Base-by-base conservation (phyloP, 1,140 invertebrate species). In the Bombyx mandarina region DNA sequence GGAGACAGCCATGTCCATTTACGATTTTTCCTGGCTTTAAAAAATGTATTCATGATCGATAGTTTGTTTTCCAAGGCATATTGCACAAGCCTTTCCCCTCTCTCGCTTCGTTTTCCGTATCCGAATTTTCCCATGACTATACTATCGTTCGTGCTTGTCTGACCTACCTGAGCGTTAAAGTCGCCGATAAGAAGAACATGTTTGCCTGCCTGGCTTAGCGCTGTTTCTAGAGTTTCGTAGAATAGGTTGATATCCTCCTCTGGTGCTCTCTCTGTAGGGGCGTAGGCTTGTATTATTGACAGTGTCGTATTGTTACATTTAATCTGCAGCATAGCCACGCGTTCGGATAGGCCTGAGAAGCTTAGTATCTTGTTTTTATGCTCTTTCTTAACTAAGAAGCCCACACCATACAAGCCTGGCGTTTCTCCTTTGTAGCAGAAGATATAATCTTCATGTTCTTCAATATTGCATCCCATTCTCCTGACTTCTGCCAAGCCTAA, bases 151-250 rank as follows among this genome's bases (percentile, higher is more conserved):
- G 43, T n/a, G 51, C 51, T 63, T 12, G 57, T 47, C 54, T 60
- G 51, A 8, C 62, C 62, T 10, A 60, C 57, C 57, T 51, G 59
- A 9, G 57, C 54, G 51, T 57, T 62, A 57, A 62, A 58, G 44
- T 61, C 56, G 26, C 54, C 44, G 2, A 57, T 51, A 45, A 57
- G 7, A 7, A 63, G 35, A 10, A 57, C 22, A 8, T 60, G 53
- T 9, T 60, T 22, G 1, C 10, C 50, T 10, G 54, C 26, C 12
- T 22, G 9, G 10, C 45, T 44, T 22, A 57, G 55, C 4, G 62
- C 62, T 60, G 35, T 35, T 42, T 57, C 8, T 45, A 63, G 9
- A 12, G 48, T 56, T 47, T 55, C 22, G 35, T 64, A 64, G 52
- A 60, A 65, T 52, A 4, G 35, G n/a, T 43, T 54, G 43, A 54